Base-by-base conservation (phyloP, 2,113 vertebrate genomes). In the Crocuta crocuta region DNA sequence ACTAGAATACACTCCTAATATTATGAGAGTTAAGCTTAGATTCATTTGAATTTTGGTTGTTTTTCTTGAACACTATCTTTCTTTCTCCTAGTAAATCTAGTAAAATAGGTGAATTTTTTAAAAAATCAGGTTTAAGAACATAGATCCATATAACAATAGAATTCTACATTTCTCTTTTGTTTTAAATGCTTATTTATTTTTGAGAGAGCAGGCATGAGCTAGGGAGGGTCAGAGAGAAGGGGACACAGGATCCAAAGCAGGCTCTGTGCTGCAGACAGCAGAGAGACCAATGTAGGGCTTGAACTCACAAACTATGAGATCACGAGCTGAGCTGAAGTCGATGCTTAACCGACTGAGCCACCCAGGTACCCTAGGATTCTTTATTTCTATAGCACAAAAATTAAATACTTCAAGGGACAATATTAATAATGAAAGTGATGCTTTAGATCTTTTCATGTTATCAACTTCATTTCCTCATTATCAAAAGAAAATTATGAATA, bases 51-150 rank as follows among this genome's bases (percentile, higher is more conserved):
- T 48, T 85, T 89, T 3, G 8, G n/a, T 82, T 80, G 55, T 89
- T 92, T 90, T 84, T 71, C 26, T 81, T 96, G 81, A 89, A 63
- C 17, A 87, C 15, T 88, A 84, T 4, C 79, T 90, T 92, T 86
- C 5, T 82, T 95, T 35, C 39, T 45, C 39, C 74, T 80, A 83
- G 17, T 90, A 91, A 76, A 4, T 50, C n/a, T 89, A 70, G 39
- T 85, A 66, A 79, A 78, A 5, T 58, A 86, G 9, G 7, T 63
- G 3, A 61, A 23, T 35, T 63, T 93, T 85, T 53, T 19, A 3
- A 39, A 26, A 96, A 83, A 92, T 94, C 24, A 55, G 13, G 11
- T 63, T 83, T 90, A 86, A 93, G 33, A 89, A 85, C 21, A 79
- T 24, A 86, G 26, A 79, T 73, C 39, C 63, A 95, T 7, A 68